Conservation (phyloP, 2,113 vertebrate species). For the Anseranas semipalmata region DNA sequence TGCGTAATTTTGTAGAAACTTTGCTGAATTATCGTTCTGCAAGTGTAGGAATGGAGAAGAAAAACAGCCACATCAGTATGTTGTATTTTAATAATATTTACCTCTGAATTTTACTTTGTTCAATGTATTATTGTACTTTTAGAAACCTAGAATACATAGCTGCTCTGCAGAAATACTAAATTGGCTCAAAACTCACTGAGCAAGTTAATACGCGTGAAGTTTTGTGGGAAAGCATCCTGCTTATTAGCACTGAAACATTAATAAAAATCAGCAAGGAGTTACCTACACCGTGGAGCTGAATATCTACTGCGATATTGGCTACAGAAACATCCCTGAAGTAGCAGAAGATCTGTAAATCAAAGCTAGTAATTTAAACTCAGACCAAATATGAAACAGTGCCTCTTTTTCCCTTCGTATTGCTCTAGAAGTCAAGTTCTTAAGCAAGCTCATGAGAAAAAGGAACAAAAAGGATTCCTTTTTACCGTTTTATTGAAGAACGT, state of each 20-base stretch:
- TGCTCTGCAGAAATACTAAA: neutral
- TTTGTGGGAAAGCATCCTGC: neutral
- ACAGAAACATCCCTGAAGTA: neutral
- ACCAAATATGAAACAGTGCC: neutral
- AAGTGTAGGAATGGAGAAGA: accelerated
- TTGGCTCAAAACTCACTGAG: neutral
- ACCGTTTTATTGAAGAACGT: neutral
- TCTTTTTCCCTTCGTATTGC: neutral
- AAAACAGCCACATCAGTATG: neutral
- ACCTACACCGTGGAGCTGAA: accelerated
- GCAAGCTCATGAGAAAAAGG: neutral
- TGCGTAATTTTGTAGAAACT: neutral
- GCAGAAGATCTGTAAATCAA: too few relatives aligned
- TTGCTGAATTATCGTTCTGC: neutral
- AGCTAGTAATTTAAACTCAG: neutral
- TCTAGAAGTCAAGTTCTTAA: neutral
- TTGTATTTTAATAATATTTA: neutral
- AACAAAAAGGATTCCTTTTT: neutral
- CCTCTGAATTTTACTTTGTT: neutral
- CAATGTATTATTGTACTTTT: accelerated
- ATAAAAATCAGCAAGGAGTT: neutral
- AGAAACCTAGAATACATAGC: neutral
- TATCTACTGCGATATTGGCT: accelerated
- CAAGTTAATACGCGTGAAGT: accelerated
- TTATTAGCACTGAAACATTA: neutral